A percentile compares a stretch with the other conserved stretches of the same genome.
Conservation (phyloP, 1,140 invertebrate genomes). For the Acyrthosiphon pisum region DNA sequence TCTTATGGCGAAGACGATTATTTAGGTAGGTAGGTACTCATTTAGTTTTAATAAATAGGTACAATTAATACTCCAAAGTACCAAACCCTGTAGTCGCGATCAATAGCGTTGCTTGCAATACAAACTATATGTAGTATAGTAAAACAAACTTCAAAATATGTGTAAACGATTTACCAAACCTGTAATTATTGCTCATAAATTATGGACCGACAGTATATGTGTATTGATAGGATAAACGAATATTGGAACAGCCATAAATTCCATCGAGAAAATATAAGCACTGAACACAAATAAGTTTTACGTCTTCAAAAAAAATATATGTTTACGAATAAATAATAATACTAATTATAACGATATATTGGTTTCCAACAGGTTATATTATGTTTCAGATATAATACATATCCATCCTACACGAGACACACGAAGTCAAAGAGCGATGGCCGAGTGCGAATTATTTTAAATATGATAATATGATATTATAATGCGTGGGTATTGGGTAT, state of each 20-base stretch:
- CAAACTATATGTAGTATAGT: background rate
- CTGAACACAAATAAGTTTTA: background rate
- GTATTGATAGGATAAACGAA: background rate
- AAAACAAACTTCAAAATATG: background rate
- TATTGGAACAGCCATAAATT: background rate
- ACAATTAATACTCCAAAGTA: background rate
- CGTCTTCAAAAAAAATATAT: background rate
- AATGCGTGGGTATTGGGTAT: background rate
- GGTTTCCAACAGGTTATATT: background rate
- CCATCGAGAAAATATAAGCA: background rate
- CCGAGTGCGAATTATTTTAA: background rate
- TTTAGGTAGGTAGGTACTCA: background rate
- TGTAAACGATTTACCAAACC: background rate
- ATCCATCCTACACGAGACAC: constrained; percentile 3
- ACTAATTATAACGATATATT: background rate
- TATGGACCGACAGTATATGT: background rate
- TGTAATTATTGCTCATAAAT: constrained; percentile 4
- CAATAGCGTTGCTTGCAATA: background rate
- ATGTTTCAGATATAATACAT: constrained; percentile 6
- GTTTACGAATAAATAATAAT: background rate
- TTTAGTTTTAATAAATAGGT: background rate
- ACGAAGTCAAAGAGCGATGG: background rate
- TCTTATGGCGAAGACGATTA: background rate
- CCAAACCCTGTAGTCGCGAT: background rate
- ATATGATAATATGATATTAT: background rate